Evolutionary conservation across 1,140 invertebrate species (phyloP), one percentile per base, ranked within the genome.

Genomic region (Andricus grossulariae): DNA sequence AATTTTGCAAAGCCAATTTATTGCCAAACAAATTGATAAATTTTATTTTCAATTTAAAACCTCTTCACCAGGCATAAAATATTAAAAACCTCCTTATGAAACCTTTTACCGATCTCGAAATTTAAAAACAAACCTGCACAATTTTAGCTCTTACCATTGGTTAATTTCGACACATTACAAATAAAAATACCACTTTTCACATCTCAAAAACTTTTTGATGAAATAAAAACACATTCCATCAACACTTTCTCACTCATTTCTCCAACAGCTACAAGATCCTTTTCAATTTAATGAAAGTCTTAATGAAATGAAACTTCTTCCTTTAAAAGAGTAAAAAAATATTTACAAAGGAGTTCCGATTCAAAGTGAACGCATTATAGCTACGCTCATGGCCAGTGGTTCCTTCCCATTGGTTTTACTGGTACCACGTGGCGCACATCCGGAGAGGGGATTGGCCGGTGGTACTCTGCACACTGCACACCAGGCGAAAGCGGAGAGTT

Each of bases 361-460:
- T 45, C 54, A 45, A 75, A 18, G 54, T 10, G 19, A 50, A 71
- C 39, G 45, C 12, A 25, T 75, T 39, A 12, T 45, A 45, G 11
- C 7, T 60, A 70, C 77, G 55, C 45, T 60, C 57, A 51, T 76
- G 57, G 55, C 25, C 39, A 6, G n/a, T 15, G 15, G 54, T 73
- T 71, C 55, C 18, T 32, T 2, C n/a, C 51, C 74, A 88, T 88
- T 88, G 87, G 87, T 57, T 74, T 60, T n/a, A 19, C 0, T 1
- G 50, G 78, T 83, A 86, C 80, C 87, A 88, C 84, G 85, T 87
- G 81, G 76, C 79, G 55, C 32, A 21, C 55, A 73, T 70, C 45
- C 71, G 71, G 18, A 82, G 83, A 77, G 85, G 86, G 86, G 85
- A 87, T 87, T 87, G 86, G 87, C 80, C 82, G 84, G 80, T 76